Evolutionary conservation across 2,797 vertebrate genomes (phyloP).

Genomic region (Sus cebifrons): DNA sequence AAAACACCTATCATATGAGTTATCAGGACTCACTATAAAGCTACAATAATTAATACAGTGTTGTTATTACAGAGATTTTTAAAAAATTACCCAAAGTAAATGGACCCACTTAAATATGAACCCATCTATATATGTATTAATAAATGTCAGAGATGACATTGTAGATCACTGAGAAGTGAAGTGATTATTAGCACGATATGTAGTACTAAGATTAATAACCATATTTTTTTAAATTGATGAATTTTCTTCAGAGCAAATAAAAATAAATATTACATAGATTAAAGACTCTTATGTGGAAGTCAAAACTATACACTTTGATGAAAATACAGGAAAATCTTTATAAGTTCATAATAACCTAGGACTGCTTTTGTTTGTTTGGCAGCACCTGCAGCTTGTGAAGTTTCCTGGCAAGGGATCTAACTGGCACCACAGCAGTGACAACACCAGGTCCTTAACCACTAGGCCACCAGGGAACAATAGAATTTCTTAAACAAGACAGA

Average conservation of each 20-base stretch:
- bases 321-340: constrained; percentile 57
- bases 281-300: constrained; percentile 7
- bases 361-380: no score
- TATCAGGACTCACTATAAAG: neutral
- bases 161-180: neutral
- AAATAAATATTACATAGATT: constrained; percentile 20
- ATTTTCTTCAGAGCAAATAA: neutral
- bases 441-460: no score
- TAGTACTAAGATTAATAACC: neutral
- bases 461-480: no score
- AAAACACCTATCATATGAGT: neutral
- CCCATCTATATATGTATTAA: neutral
- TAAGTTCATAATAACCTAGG: neutral
- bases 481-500: constrained; percentile 18
- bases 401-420: no score
- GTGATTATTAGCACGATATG: neutral
- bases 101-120: neutral
- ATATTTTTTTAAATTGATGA: neutral
- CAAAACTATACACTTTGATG: neutral
- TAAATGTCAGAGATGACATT: neutral
- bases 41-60: neutral
- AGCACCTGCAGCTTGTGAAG: no score
- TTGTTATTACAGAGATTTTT: neutral
- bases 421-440: no score
- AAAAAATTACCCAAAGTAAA: neutral